Evolutionary conservation across 2,113 vertebrate species (phyloP).

Genomic region (Hydrolagus affinis): DNA sequence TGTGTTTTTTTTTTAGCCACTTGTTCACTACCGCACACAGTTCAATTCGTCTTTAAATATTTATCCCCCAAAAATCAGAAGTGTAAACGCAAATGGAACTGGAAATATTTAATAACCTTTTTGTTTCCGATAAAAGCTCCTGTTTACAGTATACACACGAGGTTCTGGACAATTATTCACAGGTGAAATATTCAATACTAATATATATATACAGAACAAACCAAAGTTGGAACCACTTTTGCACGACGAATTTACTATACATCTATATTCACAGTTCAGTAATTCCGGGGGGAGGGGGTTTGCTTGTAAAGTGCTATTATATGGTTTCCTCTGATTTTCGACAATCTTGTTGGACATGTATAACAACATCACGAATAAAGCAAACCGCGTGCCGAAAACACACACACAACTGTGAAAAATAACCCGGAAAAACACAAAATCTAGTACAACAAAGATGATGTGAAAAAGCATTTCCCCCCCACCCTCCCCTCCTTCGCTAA

Average conservation of each 20-base stretch:
- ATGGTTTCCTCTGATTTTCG: constrained; percentile 10
- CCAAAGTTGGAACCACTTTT: constrained; percentile 26
- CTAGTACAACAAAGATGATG: not conserved
- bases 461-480: not conserved
- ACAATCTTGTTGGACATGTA: not conserved
- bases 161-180: constrained; percentile 28
- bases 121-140: constrained; percentile 26
- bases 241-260: constrained; percentile 3
- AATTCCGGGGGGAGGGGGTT: not conserved
- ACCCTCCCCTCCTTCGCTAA: not conserved
- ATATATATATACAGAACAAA: constrained; percentile 25
- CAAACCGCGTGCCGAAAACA: constrained; percentile 6
- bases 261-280: constrained; percentile 29
- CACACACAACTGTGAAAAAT: not conserved
- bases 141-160: constrained; percentile 20
- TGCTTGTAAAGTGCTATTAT: constrained; percentile 29
- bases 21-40: not conserved
- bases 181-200: constrained; percentile 24
- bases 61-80: not conserved
- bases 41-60: not conserved
- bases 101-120: constrained; percentile 30
- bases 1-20: not conserved
- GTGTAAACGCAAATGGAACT: constrained; percentile 7
- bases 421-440: not conserved
- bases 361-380: constrained; percentile 23